Percentiles rank a stretch among this genome's conserved stretches.
These are phyloP conservation scores for Ectemnius lituratus DNA, from an alignment of 2,888 invertebrate species.

Conservation along the genomic window DNA sequence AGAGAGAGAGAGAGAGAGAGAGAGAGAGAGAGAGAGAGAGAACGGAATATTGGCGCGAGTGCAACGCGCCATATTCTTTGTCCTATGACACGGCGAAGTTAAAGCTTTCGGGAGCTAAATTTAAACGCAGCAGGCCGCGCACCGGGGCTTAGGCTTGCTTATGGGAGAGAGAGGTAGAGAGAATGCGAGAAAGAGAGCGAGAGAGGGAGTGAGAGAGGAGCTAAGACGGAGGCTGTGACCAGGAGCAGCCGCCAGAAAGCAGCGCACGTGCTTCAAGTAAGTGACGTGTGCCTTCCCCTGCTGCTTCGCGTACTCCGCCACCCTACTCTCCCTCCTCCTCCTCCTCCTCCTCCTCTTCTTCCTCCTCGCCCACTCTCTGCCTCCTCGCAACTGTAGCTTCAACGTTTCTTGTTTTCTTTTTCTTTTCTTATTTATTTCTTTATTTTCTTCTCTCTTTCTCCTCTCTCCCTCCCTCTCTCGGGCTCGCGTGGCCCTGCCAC, in stretches of 20 bases:
- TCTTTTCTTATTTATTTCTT: neutral
- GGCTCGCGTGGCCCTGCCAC: neutral
- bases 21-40: conserved; percentile 20
- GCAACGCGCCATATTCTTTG: conserved; percentile 70
- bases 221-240: conserved; percentile 66
- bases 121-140: conserved; percentile 63
- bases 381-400: neutral
- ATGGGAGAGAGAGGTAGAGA: too few species aligned
- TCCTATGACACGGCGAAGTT: conserved; percentile 71
- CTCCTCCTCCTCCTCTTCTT: neutral
- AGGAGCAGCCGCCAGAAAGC: conserved; percentile 75
- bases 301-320: conserved; percentile 50
- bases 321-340: conserved; percentile 22
- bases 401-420: neutral
- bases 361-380: neutral
- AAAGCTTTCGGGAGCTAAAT: conserved; percentile 69
- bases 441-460: conserved; percentile 21
- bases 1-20: conserved; percentile 16
- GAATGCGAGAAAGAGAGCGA: too few species aligned
- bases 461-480: conserved; percentile 9
- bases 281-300: conserved; percentile 72
- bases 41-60: conserved; percentile 60
- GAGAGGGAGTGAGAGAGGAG: too few species aligned
- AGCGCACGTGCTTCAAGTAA: conserved; percentile 75
- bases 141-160: conserved; percentile 59